phyloP scores from a whole-genome alignment of 2,888 invertebrate species.

The Dastarcus helophoroides region DNA sequence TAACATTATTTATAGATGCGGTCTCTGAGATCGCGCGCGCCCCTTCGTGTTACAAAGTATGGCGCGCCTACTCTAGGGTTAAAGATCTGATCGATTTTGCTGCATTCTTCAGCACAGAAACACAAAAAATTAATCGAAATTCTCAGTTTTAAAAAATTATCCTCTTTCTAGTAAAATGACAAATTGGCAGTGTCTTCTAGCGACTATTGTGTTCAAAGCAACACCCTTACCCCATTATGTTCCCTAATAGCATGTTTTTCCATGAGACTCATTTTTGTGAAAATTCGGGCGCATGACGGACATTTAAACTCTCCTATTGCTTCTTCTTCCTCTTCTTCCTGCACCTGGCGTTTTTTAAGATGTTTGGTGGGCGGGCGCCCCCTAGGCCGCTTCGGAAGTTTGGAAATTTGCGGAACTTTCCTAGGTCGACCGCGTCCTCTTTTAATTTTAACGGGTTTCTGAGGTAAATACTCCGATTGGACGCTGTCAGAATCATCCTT shows the following conservation, averaged over 20 bases:
- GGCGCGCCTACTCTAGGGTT: no score
- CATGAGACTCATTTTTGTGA: constrained; percentile 24
- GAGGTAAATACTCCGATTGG: constrained; percentile 32
- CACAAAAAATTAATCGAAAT: neutral
- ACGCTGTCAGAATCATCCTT: constrained; percentile 24
- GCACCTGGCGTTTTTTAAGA: constrained; percentile 14
- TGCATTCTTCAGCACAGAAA: no score
- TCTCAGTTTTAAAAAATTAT: neutral
- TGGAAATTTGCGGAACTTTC: constrained; percentile 23
- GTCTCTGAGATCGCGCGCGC: no score
- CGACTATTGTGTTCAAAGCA: neutral
- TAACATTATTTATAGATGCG: no score
- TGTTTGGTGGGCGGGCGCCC: constrained; percentile 22
- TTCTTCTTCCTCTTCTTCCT: constrained; percentile 24
- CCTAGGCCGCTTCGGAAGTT: constrained; percentile 13
- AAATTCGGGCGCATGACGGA: constrained; percentile 27
- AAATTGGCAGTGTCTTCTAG: no score
- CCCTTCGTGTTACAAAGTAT: no score
- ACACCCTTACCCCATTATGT: constrained; percentile 22
- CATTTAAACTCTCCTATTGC: constrained; percentile 28
- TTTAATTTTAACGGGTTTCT: constrained; percentile 20
- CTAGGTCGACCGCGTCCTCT: constrained; percentile 31
- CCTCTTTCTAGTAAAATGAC: neutral
- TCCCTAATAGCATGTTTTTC: constrained; percentile 26
- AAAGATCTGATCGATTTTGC: no score